phyloP scores from a whole-genome alignment of 37 sponge, comb jelly and placozoan species.

The Ephydatia muelleri region DNA sequence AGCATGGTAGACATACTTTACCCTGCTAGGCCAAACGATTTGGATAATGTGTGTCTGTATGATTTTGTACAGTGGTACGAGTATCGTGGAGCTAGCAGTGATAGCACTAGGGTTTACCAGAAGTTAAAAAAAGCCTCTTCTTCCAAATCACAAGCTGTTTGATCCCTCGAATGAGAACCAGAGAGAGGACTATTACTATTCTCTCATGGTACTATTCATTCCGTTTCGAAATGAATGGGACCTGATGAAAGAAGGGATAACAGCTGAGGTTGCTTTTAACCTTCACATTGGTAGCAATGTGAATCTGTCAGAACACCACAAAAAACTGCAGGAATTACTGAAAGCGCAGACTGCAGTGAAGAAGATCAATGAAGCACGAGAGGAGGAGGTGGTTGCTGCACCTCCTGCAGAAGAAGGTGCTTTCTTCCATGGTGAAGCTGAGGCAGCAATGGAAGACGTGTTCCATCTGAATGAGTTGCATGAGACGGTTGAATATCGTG shows the following conservation, averaged over 20 bases:
- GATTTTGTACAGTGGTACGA: slow-evolving; percentile 30
- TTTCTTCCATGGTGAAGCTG: too few relatives aligned
- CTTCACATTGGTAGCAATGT: slow-evolving; percentile 3
- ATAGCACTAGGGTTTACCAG: background rate
- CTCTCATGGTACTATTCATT: slow-evolving; percentile 39
- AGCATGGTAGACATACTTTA: slow-evolving; percentile 32
- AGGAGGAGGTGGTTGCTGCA: too few relatives aligned
- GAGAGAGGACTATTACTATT: slow-evolving; percentile 46
- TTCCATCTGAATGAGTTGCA: too few relatives aligned
- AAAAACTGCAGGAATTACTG: background rate
- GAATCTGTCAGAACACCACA: background rate
- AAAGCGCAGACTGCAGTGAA: slow-evolving; percentile 5
- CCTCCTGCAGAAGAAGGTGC: too few relatives aligned
- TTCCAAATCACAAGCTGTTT: slow-evolving; percentile 42
- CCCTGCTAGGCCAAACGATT: slow-evolving; percentile 18
- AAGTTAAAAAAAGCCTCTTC: slow-evolving; percentile 8
- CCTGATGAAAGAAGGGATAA: slow-evolving; percentile 12
- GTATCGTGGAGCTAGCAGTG: background rate
- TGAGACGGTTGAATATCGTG: too few relatives aligned
- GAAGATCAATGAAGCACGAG: too few relatives aligned
- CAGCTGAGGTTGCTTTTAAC: slow-evolving; percentile 22
- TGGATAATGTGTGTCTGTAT: slow-evolving; percentile 31
- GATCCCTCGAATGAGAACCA: slow-evolving; percentile 18
- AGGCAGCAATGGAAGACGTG: too few relatives aligned
- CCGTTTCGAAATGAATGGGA: slow-evolving; percentile 27